phyloP scores from a whole-genome alignment of 2,888 invertebrate species.

The Ornithoptera priamus region DNA sequence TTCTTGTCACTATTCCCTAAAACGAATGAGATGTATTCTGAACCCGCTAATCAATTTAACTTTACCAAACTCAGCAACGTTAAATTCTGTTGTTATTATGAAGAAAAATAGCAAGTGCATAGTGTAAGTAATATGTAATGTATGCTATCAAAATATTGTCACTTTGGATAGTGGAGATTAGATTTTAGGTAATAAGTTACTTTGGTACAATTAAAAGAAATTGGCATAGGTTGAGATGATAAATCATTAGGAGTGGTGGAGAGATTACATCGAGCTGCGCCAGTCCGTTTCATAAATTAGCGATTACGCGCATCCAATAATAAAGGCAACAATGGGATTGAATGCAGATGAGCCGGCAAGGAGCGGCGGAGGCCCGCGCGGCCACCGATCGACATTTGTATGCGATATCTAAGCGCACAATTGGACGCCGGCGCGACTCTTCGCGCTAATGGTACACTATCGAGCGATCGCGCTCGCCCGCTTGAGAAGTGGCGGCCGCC shows the following conservation, averaged over 20 bases:
- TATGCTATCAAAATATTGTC: too few species aligned
- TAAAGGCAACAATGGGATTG: conserved; percentile 79
- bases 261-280: conserved; percentile 51
- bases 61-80: background rate
- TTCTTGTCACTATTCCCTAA: conserved; percentile 17
- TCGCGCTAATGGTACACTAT: conserved; percentile 80
- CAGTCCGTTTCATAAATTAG: conserved; percentile 72
- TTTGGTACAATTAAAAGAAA: too few species aligned
- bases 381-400: conserved; percentile 76
- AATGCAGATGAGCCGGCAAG: conserved; percentile 73
- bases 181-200: too few species aligned
- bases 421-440: conserved; percentile 78
- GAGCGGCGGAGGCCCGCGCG: conserved; percentile 42
- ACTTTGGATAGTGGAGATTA: too few species aligned
- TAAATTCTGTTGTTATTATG: background rate
- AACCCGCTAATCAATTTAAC: conserved; percentile 7
- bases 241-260: conserved; percentile 38
- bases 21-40: conserved; percentile 6
- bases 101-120: conserved; percentile 6
- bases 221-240: conserved; percentile 11
- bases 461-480: conserved; percentile 67
- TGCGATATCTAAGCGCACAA: conserved; percentile 79
- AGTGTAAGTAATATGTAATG: too few species aligned
- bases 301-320: conserved; percentile 75
- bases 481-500: conserved; percentile 74